These are phyloP conservation scores for Eulacestoma nigropectus DNA, from an alignment of 2,113 vertebrate genomes.

Conservation along the genomic window DNA sequence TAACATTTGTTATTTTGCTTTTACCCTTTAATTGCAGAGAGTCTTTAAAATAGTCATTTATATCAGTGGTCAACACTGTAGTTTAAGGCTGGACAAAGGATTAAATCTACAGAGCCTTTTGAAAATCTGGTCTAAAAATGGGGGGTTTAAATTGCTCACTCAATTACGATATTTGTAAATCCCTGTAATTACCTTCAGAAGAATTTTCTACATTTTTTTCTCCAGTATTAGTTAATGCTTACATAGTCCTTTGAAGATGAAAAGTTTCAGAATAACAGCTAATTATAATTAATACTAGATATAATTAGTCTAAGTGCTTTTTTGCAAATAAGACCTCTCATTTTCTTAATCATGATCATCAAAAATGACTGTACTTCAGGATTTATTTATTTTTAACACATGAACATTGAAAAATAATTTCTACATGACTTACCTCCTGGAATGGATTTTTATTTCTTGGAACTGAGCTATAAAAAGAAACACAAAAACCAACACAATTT, in stretches of 20 bases:
- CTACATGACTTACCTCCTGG: constrained; percentile 84
- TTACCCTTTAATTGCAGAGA: neutral
- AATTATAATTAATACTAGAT: neutral
- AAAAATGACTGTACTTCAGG: neutral
- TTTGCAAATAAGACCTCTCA: neutral
- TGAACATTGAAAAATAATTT: neutral
- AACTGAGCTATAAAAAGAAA: constrained; percentile 82
- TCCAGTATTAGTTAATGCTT: neutral
- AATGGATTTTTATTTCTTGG: constrained; percentile 98
- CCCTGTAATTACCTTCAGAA: neutral
- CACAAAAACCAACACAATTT: neutral
- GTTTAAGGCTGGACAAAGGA: neutral
- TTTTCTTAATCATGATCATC: neutral
- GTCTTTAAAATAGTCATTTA: neutral
- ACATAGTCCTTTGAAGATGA: neutral
- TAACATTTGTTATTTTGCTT: neutral
- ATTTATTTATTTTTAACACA: neutral
- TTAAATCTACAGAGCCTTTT: neutral
- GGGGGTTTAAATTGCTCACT: neutral
- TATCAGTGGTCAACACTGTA: neutral
- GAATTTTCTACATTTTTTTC: neutral
- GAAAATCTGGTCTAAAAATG: neutral
- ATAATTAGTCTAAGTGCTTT: neutral
- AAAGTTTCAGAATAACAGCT: neutral
- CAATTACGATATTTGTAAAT: neutral